A percentile compares a stretch with the other conserved stretches of the same genome.
These are phyloP conservation scores for Drosophila gaucha DNA, from an alignment of 2,888 invertebrate genomes.

Conservation along the genomic window DNA sequence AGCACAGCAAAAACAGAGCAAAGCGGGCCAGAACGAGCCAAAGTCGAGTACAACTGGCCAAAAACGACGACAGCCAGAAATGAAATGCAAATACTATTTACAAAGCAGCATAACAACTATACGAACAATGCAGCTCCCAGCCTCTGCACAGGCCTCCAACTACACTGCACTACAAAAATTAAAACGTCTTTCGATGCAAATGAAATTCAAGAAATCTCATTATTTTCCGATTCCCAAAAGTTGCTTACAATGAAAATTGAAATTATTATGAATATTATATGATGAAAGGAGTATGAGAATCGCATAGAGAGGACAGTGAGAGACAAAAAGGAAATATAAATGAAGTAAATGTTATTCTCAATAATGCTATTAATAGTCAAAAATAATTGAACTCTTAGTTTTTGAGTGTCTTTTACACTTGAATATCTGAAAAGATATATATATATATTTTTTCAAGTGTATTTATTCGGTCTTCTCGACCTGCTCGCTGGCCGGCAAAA, in stretches of 20 bases:
- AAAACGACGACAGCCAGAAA: constrained; percentile 47
- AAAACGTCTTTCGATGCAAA: background rate
- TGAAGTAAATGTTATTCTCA: no score
- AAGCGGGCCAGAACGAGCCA: no score
- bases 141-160: background rate
- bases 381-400: no score
- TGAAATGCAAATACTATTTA: constrained; percentile 75
- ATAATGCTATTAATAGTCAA: no score
- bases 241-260: no score
- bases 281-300: background rate
- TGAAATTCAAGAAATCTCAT: background rate
- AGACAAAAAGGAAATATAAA: no score
- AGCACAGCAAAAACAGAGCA: constrained; percentile 34
- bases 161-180: background rate
- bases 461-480: background rate
- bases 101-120: constrained; percentile 55
- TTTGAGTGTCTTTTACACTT: no score
- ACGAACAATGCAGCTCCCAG: constrained; percentile 54
- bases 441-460: no score
- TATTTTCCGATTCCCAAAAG: background rate
- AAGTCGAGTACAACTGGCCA: constrained; percentile 7
- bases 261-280: no score
- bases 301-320: background rate
- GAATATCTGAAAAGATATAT: no score
- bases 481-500: constrained; percentile 45